A percentile compares a stretch with the other conserved stretches of the same genome.
These are phyloP conservation scores for Gymnorhina tibicen DNA, from an alignment of 2,113 vertebrate genomes.

Conservation along the genomic window DNA sequence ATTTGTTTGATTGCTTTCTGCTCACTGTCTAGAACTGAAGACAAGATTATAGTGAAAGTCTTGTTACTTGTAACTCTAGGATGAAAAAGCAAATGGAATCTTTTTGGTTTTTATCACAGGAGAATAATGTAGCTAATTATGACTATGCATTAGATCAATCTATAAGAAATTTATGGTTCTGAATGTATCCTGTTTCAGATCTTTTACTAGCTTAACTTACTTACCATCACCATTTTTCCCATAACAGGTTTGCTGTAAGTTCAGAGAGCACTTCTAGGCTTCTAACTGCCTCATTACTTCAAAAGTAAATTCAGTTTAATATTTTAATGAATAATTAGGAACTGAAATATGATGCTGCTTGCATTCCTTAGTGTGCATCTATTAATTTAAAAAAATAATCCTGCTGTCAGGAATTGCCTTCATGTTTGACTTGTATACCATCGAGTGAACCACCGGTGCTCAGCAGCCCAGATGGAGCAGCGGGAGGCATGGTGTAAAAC, in stretches of 20 bases:
- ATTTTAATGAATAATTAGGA: background rate
- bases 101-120: background rate
- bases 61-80: background rate
- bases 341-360: background rate
- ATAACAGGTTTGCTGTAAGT: background rate
- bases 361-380: background rate
- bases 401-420: background rate
- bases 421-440: background rate
- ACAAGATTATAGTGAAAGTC: background rate
- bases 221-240: background rate
- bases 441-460: background rate
- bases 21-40: background rate
- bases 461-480: constrained; percentile 5
- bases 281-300: background rate
- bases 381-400: background rate
- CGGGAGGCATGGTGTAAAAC: background rate
- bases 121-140: background rate
- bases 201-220: background rate
- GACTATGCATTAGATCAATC: background rate
- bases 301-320: background rate
- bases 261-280: background rate
- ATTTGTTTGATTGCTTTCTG: background rate
- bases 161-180: background rate
- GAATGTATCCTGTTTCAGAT: background rate
- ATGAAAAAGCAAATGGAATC: background rate